A percentile compares a stretch with the other conserved stretches of the same genome.
phyloP scores from a whole-genome alignment of 2,113 vertebrate genomes.

The Barnardius zonarius region DNA sequence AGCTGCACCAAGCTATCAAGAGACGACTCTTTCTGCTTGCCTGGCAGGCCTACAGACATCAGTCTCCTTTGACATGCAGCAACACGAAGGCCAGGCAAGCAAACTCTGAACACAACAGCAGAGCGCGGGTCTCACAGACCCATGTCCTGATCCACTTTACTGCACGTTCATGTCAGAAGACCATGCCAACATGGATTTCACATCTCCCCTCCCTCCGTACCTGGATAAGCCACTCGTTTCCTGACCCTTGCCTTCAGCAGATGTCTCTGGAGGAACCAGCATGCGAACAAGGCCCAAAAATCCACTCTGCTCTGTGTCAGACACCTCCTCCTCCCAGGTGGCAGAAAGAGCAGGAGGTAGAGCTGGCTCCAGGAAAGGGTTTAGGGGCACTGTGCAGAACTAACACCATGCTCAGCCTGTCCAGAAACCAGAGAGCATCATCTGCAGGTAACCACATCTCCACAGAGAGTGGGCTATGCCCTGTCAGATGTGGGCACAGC shows the following conservation, averaged over 20 bases:
- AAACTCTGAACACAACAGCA: not conserved
- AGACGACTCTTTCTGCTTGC: not conserved
- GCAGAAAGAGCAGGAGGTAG: not conserved
- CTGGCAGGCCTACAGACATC: not conserved
- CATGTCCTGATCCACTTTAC: not conserved
- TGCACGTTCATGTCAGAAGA: not conserved
- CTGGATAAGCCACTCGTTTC: not conserved
- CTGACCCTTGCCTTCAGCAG: not conserved
- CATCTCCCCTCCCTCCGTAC: not conserved
- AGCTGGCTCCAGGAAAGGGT: not conserved
- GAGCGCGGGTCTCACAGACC: not conserved
- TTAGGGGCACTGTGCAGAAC: not conserved
- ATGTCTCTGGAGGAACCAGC: not conserved
- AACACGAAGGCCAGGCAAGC: not conserved
- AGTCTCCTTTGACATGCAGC: not conserved
- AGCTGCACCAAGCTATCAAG: not conserved
- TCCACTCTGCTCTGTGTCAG: not conserved
- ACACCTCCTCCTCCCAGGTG: not conserved
- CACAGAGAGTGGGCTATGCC: not conserved
- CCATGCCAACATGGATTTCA: not conserved
- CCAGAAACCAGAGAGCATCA: not conserved
- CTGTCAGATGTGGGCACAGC: not conserved
- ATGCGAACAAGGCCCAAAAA: not conserved
- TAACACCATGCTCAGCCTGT: not conserved
- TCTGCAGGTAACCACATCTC: not conserved